A percentile compares a stretch with the other conserved stretches of the same genome.
Evolutionary conservation across 2,113 vertebrate genomes (phyloP).

Genomic region (Arenaria interpres): DNA sequence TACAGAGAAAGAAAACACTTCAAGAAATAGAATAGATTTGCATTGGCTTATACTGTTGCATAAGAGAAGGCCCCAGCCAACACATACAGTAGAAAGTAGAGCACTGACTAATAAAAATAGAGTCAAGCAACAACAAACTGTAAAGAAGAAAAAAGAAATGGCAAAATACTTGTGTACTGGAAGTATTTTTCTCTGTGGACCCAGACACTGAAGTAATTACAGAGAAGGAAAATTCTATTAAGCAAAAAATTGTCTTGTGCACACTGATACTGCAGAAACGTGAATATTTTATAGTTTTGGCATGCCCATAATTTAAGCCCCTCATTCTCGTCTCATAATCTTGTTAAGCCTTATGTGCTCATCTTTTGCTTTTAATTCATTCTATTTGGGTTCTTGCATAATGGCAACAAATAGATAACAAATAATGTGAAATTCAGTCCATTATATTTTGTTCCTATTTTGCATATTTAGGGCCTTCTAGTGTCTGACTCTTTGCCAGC

Average conservation of each 20-base stretch:
- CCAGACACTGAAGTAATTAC: conserved; percentile 10
- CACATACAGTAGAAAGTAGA: not conserved
- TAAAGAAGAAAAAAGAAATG: not conserved
- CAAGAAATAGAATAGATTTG: not conserved
- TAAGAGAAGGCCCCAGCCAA: not conserved
- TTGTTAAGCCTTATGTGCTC: conserved; percentile 14
- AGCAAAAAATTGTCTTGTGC: not conserved
- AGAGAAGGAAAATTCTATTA: not conserved
- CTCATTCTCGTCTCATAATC: conserved; percentile 19
- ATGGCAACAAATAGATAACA: conserved; percentile 34
- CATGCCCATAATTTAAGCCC: not conserved
- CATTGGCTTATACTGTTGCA: not conserved
- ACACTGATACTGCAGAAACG: not conserved
- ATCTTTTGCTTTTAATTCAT: conserved; percentile 40
- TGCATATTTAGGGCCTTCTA: not conserved
- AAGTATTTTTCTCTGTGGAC: not conserved
- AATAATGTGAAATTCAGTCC: not conserved
- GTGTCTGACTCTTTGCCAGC: not conserved
- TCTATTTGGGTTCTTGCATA: conserved; percentile 17
- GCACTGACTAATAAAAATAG: not conserved
- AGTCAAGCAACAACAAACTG: not conserved
- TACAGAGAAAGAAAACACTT: not conserved
- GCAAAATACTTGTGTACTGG: not conserved
- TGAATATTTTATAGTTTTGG: conserved; percentile 24
- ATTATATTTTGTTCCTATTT: conserved; percentile 12